Base-by-base conservation (phyloP, 2,797 vertebrate species). In the Cuculus canorus region DNA sequence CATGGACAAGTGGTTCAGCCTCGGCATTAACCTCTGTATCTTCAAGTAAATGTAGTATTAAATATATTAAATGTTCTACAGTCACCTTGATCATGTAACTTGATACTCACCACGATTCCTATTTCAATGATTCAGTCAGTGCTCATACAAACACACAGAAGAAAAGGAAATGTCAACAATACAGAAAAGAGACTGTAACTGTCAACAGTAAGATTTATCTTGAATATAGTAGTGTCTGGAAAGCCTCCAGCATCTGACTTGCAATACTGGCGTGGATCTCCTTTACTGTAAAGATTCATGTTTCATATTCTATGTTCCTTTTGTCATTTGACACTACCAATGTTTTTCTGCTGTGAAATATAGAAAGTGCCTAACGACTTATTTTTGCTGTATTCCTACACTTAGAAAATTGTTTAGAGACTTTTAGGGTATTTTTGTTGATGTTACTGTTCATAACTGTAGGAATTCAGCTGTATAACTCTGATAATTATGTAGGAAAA, bases 321-420 rank as follows among this genome's bases (percentile, higher is more conserved):
- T 69, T 81, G 12, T 78, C 77, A 39, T 76, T 77, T 71, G 48
- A 69, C 14, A 64, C 41, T 57, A 61, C 8, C 10, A 56, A 21
- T 72, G 12, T 63, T 76, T 94, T 80, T 35, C 48, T 87, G 27
- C 47, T 85, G n/a, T 89, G 91, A 85, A 95, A 94, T 37, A 65
- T 24, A 37, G 48, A 32, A 87, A 50, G 17, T 63, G 28, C 5
- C 43, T 70, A 54, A 41, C 68, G 1, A 64, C 78, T 90, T 91
- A 48, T 80, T 88, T 88, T 88, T 73, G 3, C 32, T 70, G 10
- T 73, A 33, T 82, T 79, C 32, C 41, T 83, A 69, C 19, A 60
- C 10, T 53, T 72, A 66, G 25, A 65, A 89, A 71, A 66, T 12
- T 71, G 13, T 60, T 81, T 61, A 60, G 35, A 33, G 4, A 50